These are phyloP conservation scores for Bradysia coprophila DNA, from an alignment of 1,140 invertebrate genomes.

Conservation along the genomic window DNA sequence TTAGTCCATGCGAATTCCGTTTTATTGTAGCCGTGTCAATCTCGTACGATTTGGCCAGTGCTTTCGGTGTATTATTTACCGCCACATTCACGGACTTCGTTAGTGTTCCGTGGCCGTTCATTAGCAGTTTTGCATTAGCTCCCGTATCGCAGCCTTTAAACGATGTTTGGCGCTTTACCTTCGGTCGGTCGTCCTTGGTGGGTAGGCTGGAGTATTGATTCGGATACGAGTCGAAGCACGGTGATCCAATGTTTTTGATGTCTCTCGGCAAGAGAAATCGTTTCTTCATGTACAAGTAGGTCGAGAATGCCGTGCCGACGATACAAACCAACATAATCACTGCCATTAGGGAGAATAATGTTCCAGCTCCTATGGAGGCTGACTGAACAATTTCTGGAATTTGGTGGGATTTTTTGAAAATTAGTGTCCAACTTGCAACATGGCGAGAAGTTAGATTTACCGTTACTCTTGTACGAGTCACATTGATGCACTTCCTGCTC, in stretches of 20 bases:
- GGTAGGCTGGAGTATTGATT: conserved; percentile 70
- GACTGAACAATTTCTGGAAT: background rate
- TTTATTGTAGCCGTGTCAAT: conserved; percentile 63
- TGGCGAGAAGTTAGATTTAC: conserved; percentile 22
- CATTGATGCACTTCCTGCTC: conserved; percentile 44
- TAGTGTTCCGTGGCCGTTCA: conserved; percentile 32
- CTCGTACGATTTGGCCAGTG: conserved; percentile 29
- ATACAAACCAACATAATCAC: conserved; percentile 27
- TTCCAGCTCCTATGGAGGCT: conserved; percentile 21
- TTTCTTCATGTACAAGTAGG: conserved; percentile 24
- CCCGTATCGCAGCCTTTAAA: conserved; percentile 28
- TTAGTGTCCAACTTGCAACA: conserved; percentile 5
- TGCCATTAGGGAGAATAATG: conserved; percentile 33
- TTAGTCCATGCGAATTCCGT: conserved; percentile 46
- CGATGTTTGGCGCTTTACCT: conserved; percentile 33
- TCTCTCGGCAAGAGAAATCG: conserved; percentile 32
- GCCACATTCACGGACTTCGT: conserved; percentile 37
- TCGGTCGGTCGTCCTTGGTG: conserved; percentile 40
- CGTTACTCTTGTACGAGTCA: conserved; percentile 9
- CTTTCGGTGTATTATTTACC: conserved; percentile 40
- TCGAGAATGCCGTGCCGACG: conserved; percentile 23
- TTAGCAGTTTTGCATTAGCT: conserved; percentile 21
- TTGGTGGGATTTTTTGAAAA: no score
- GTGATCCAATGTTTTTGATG: conserved; percentile 25
- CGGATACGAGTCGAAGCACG: conserved; percentile 63